Conservation (phyloP, 2,113 vertebrate species). For the Larimichthys polyactis region DNA sequence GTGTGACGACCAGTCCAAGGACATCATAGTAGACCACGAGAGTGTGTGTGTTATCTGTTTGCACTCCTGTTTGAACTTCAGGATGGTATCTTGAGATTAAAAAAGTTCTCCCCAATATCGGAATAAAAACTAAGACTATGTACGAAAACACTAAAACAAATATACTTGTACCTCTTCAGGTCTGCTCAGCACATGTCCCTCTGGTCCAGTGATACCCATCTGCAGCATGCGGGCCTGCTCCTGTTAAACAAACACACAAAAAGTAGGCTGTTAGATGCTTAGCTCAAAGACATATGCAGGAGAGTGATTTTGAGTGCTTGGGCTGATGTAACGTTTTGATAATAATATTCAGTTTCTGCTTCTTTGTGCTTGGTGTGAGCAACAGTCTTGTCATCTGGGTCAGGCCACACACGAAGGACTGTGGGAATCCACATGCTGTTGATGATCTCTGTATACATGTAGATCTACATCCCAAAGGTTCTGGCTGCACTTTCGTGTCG, state of each 20-base stretch:
- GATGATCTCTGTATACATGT: background rate
- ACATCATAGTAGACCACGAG: background rate
- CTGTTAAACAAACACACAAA: conserved; percentile 78
- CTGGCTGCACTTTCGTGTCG: background rate
- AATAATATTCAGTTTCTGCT: conserved; percentile 13
- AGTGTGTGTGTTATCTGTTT: background rate
- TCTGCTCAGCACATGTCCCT: conserved; percentile 95
- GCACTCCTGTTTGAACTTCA: background rate
- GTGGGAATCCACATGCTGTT: background rate
- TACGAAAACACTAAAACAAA: background rate
- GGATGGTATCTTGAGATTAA: background rate
- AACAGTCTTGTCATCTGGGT: conserved; percentile 13
- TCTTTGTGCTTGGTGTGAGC: background rate
- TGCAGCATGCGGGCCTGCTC: conserved; percentile 95
- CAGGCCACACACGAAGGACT: conserved; percentile 35
- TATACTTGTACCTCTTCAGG: conserved; percentile 90
- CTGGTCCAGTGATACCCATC: conserved; percentile 95
- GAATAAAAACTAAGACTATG: background rate
- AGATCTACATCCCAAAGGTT: background rate
- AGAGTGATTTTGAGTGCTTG: background rate
- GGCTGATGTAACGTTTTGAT: conserved; percentile 17
- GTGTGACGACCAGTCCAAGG: conserved; percentile 20
- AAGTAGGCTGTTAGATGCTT: conserved; percentile 3
- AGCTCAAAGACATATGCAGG: conserved; percentile 6
- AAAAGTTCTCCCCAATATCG: background rate